Evolutionary conservation across 2,797 vertebrate species (phyloP).

Genomic region (Intellagama lesueurii): DNA sequence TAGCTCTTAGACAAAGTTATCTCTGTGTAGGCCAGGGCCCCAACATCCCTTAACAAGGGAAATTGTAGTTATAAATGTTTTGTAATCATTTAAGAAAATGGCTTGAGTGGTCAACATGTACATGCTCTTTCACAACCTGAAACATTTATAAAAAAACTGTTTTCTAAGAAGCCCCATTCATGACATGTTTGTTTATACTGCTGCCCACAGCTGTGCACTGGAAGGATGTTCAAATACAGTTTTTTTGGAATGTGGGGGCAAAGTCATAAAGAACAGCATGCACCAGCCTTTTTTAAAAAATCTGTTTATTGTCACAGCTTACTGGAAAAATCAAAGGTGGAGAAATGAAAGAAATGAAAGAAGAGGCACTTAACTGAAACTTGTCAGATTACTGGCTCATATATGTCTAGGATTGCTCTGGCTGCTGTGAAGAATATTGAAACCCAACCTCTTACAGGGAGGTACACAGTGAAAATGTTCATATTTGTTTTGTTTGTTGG

Average conservation of each 20-base stretch:
- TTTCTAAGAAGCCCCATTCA: background rate
- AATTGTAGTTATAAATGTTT: background rate
- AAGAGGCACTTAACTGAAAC: background rate
- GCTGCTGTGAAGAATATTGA: background rate
- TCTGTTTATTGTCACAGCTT: background rate
- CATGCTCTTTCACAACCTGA: background rate
- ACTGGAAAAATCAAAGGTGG: background rate
- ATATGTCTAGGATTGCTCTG: background rate
- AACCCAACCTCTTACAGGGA: background rate
- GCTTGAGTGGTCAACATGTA: background rate
- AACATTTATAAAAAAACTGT: too few species aligned
- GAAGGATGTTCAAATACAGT: background rate
- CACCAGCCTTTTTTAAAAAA: background rate
- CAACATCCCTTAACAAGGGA: background rate
- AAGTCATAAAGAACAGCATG: background rate
- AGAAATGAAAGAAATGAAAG: background rate
- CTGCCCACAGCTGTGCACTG: background rate
- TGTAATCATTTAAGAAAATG: background rate
- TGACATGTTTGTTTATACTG: background rate
- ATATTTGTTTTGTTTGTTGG: too few species aligned
- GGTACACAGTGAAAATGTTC: too few species aligned
- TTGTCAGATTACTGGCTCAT: too few species aligned
- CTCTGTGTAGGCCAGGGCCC: background rate
- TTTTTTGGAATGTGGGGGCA: background rate
- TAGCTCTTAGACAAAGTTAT: background rate